phyloP scores from a whole-genome alignment of 2,888 invertebrate species.

The Trachelus troglodyta region DNA sequence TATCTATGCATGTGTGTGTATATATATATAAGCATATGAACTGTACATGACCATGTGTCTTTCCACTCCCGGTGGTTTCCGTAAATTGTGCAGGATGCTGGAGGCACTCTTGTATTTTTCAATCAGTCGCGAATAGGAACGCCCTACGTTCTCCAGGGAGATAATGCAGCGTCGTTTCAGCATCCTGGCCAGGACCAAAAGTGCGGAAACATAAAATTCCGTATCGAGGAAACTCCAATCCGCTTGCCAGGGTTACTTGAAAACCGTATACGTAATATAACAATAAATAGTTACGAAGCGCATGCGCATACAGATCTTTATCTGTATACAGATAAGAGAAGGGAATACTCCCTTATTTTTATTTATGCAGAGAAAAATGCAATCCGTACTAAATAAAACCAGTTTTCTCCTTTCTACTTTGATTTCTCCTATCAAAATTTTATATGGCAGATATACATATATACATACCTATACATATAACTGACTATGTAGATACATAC shows the following conservation, averaged over 20 bases:
- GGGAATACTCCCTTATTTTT: neutral
- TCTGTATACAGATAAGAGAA: neutral
- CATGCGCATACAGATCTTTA: neutral
- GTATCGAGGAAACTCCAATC: neutral
- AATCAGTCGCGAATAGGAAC: slow-evolving; percentile 12
- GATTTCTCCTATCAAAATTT: neutral
- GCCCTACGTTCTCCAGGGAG: slow-evolving; percentile 14
- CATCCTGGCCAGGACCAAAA: slow-evolving; percentile 4
- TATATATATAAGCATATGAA: neutral
- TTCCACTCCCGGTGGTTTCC: slow-evolving; percentile 2
- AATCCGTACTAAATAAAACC: neutral
- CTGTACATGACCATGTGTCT: neutral
- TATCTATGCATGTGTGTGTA: no score
- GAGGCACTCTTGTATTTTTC: slow-evolving; percentile 19
- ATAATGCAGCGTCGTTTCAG: slow-evolving; percentile 16
- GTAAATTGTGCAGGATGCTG: slow-evolving; percentile 6
- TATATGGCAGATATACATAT: neutral
- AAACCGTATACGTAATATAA: neutral
- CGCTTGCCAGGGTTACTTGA: neutral
- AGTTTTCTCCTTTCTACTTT: neutral
- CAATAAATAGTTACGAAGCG: neutral
- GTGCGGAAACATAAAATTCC: slow-evolving; percentile 16
- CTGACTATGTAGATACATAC: neutral
- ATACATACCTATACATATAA: neutral
- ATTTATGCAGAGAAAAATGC: neutral